These are phyloP conservation scores for Tylochromis polylepis DNA, from an alignment of 2,113 vertebrate genomes.

Conservation along the genomic window DNA sequence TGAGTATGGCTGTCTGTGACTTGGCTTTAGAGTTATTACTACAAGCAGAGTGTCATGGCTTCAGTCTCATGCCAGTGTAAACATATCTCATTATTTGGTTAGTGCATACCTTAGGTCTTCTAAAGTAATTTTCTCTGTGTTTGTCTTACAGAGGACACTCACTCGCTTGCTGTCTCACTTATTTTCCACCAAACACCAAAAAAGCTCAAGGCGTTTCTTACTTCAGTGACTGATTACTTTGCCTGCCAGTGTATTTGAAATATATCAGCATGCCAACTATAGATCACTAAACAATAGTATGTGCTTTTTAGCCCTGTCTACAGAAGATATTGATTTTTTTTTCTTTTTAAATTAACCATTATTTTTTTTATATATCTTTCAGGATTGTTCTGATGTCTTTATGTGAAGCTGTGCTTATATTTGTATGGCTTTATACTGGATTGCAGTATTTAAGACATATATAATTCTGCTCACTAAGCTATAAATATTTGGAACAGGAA, in stretches of 20 bases:
- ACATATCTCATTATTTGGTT: not conserved
- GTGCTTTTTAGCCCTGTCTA: not conserved
- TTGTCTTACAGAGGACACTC: not conserved
- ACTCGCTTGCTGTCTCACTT: not conserved
- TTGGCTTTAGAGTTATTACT: not conserved
- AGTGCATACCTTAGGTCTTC: not conserved
- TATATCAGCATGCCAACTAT: not conserved
- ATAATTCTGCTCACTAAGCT: not conserved
- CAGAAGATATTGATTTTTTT: not conserved
- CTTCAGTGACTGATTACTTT: not conserved
- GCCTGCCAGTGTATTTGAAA: not conserved
- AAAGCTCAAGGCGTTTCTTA: not conserved
- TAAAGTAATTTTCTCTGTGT: not conserved
- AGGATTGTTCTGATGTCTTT: not conserved
- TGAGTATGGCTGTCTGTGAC: not conserved
- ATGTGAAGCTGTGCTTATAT: not conserved
- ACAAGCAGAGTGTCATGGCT: not conserved
- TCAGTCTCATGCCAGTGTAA: constrained; percentile 5
- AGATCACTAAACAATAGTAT: not conserved
- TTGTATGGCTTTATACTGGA: not conserved
- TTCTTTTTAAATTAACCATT: not conserved
- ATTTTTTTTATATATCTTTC: not conserved
- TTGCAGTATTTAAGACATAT: not conserved
- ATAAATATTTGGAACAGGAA: not conserved
- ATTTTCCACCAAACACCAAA: not conserved